These are phyloP conservation scores for Drosophila meridiana DNA, from an alignment of 2,888 invertebrate genomes.

Conservation along the genomic window DNA sequence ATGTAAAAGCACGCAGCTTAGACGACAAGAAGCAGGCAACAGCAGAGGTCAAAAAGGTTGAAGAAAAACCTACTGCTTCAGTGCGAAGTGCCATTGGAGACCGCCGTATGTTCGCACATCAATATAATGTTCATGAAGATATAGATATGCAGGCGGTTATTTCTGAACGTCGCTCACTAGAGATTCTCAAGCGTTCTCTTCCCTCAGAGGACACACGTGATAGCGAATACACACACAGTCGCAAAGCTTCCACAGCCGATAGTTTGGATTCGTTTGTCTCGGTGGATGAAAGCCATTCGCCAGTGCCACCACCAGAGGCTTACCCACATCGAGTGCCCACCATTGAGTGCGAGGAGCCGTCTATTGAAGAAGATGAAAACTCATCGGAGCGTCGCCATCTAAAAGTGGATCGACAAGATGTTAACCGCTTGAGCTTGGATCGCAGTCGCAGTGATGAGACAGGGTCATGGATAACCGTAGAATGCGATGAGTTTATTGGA, in stretches of 20 bases:
- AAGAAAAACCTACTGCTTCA: constrained; percentile 83
- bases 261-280: constrained; percentile 85
- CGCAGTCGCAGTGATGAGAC: constrained; percentile 89
- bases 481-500: constrained; percentile 89
- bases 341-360: constrained; percentile 85
- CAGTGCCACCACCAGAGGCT: constrained; percentile 70
- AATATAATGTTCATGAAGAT: constrained; percentile 84
- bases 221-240: constrained; percentile 76
- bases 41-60: constrained; percentile 82
- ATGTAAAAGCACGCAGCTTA: constrained; percentile 89
- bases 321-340: constrained; percentile 84
- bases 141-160: constrained; percentile 88
- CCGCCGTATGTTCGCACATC: constrained; percentile 84
- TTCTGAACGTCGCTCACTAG: constrained; percentile 87
- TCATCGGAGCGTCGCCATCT: constrained; percentile 82
- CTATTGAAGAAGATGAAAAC: constrained; percentile 84
- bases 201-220: constrained; percentile 85
- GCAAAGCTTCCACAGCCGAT: constrained; percentile 86
- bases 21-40: constrained; percentile 86
- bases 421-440: constrained; percentile 83
- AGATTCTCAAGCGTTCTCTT: constrained; percentile 87
- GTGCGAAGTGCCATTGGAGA: constrained; percentile 80
- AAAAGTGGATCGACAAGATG: constrained; percentile 80
- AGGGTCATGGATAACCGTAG: constrained; percentile 89
- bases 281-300: constrained; percentile 88